Percentiles rank a stretch among this genome's conserved stretches.
Evolutionary conservation across 2,888 invertebrate genomes (phyloP).

Genomic region (Myopa tessellatipennis): DNA sequence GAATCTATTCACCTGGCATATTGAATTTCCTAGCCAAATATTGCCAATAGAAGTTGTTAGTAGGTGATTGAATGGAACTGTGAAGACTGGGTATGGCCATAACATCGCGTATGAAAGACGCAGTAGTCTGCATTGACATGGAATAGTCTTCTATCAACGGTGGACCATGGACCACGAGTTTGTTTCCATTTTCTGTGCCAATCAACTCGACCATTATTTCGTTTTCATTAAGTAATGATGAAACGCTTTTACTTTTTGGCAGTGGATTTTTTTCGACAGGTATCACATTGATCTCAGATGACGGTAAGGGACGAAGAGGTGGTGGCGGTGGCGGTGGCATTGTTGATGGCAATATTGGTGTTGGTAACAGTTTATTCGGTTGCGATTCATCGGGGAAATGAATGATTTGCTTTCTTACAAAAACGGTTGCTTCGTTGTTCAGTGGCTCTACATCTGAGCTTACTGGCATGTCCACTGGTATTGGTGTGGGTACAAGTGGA

Average conservation of each 20-base stretch:
- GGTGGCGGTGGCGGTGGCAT: background rate
- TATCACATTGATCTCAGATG: background rate
- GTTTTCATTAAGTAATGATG: constrained; percentile 45
- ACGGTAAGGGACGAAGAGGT: background rate
- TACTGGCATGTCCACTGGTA: background rate
- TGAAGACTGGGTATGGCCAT: constrained; percentile 58
- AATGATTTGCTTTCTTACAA: no score
- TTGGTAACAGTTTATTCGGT: no score
- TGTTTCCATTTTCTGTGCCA: constrained; percentile 43
- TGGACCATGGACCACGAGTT: constrained; percentile 46
- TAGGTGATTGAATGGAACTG: constrained; percentile 29
- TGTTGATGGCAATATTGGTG: background rate
- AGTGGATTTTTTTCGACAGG: background rate
- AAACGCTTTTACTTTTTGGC: constrained; percentile 42
- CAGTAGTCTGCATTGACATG: constrained; percentile 49
- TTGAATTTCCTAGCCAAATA: constrained; percentile 49
- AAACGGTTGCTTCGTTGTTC: no score
- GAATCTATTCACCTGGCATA: constrained; percentile 51
- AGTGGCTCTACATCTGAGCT: no score
- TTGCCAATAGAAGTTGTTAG: constrained; percentile 50
- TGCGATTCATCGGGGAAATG: no score
- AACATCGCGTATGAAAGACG: constrained; percentile 54
- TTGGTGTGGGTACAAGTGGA: background rate
- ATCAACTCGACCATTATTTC: constrained; percentile 51
- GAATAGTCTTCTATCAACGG: constrained; percentile 43